Percentiles rank a stretch among this genome's conserved stretches.
Conservation (phyloP, 2,888 invertebrate genomes). For the Coecobrya sp. region DNA sequence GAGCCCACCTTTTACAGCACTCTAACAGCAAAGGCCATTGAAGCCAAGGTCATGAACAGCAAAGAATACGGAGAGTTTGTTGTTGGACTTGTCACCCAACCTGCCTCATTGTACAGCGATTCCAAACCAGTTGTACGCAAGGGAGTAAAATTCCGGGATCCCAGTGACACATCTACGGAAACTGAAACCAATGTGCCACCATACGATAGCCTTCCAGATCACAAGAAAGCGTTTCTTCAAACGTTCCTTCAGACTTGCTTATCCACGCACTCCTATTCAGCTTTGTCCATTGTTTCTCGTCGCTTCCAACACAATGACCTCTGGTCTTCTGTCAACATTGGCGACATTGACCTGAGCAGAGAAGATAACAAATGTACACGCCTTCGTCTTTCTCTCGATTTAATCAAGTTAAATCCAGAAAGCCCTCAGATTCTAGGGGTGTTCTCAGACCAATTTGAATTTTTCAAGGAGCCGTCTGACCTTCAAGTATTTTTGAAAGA, state of each 20-base stretch:
- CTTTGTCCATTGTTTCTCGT: slow-evolving; percentile 67
- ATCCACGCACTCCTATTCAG: slow-evolving; percentile 25
- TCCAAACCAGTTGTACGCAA: slow-evolving; percentile 45
- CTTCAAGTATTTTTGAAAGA: slow-evolving; percentile 78
- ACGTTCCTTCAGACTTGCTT: slow-evolving; percentile 49
- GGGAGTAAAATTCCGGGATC: slow-evolving; percentile 60
- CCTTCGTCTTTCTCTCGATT: slow-evolving; percentile 78
- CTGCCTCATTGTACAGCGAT: slow-evolving; percentile 53
- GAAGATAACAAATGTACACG: slow-evolving; percentile 56
- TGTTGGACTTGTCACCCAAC: slow-evolving; percentile 60
- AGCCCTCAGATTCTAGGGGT: slow-evolving; percentile 72
- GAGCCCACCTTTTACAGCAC: slow-evolving; percentile 66
- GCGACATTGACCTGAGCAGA: slow-evolving; percentile 59
- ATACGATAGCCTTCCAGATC: slow-evolving; percentile 57
- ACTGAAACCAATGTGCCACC: neutral
- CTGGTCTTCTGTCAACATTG: slow-evolving; percentile 62
- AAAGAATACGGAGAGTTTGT: slow-evolving; percentile 80
- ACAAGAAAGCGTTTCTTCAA: slow-evolving; percentile 71
- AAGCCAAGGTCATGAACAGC: slow-evolving; percentile 56
- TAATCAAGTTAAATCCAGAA: slow-evolving; percentile 76
- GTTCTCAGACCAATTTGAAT: slow-evolving; percentile 81
- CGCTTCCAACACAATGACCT: slow-evolving; percentile 40
- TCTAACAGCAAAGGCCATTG: slow-evolving; percentile 61
- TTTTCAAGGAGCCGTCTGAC: slow-evolving; percentile 62
- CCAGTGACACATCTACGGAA: slow-evolving; percentile 29